phyloP scores from a whole-genome alignment of 1,140 invertebrate genomes.

The Latrodectus geometricus region DNA sequence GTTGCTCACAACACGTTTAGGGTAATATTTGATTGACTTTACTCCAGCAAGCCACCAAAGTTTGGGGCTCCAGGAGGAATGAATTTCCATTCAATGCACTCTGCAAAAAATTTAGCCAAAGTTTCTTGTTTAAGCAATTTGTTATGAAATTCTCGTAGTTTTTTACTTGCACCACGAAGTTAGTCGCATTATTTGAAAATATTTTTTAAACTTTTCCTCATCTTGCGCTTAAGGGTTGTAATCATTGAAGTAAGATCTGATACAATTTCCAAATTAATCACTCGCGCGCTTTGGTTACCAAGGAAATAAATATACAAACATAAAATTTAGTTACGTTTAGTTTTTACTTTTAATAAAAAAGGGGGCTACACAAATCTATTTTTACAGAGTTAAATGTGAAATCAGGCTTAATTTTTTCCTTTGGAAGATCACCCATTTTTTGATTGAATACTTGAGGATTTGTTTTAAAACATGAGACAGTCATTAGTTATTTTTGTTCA shows the following conservation, averaged over 20 bases:
- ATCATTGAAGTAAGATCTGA: background rate
- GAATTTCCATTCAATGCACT: slow-evolving; percentile 65
- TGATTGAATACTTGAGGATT: too few species aligned
- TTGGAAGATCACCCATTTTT: too few species aligned
- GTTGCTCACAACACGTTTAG: slow-evolving; percentile 46
- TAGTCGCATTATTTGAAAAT: slow-evolving; percentile 67
- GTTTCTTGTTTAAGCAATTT: background rate
- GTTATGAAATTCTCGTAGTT: slow-evolving; percentile 2
- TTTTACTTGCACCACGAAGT: slow-evolving; percentile 61
- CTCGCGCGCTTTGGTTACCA: slow-evolving; percentile 53
- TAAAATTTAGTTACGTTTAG: slow-evolving; percentile 42
- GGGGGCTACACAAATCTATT: background rate
- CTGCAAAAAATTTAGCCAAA: background rate
- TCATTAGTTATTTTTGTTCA: too few species aligned
- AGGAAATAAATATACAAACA: slow-evolving; percentile 60
- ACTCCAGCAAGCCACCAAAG: slow-evolving; percentile 65
- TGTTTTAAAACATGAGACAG: too few species aligned
- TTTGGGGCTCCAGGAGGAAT: slow-evolving; percentile 68
- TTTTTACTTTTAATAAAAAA: slow-evolving; percentile 1
- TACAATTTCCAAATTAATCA: slow-evolving; percentile 63
- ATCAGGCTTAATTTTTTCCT: background rate
- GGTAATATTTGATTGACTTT: slow-evolving; percentile 62
- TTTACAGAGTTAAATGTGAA: background rate
- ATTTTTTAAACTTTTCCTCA: slow-evolving; percentile 64
- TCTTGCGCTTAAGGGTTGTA: slow-evolving; percentile 1